Percentiles rank a stretch among this genome's conserved stretches.
phyloP scores from a whole-genome alignment of 2,888 invertebrate species.

The Phorcus lineatus region DNA sequence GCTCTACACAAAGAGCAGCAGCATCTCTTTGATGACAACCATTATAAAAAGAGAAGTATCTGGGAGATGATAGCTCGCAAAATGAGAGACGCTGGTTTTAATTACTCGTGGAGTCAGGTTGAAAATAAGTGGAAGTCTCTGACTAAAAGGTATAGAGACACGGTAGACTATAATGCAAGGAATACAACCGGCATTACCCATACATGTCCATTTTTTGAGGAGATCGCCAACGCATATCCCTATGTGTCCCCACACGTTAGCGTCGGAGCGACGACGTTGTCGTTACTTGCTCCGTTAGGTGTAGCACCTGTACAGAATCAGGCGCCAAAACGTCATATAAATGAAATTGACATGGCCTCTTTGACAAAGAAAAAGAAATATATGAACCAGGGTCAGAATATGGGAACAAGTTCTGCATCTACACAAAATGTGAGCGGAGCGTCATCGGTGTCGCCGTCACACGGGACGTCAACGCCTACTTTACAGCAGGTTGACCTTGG shows the following conservation, averaged over 20 bases:
- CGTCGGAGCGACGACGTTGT: not conserved
- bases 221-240: conserved; percentile 28
- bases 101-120: conserved; percentile 35
- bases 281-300: not conserved
- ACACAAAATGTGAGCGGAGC: not conserved
- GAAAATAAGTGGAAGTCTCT: conserved; percentile 41
- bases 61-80: conserved; percentile 38
- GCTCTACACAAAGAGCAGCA: conserved; percentile 21
- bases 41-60: conserved; percentile 31
- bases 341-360: not conserved
- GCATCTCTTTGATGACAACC: not conserved
- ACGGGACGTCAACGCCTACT: not conserved
- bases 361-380: conserved; percentile 33
- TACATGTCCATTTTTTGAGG: conserved; percentile 33
- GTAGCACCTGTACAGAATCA: not conserved
- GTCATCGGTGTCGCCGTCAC: not conserved
- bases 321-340: not conserved
- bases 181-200: not conserved
- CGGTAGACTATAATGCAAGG: conserved; percentile 25
- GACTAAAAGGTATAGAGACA: conserved; percentile 37
- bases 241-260: conserved; percentile 24
- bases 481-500: not conserved
- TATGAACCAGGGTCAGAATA: not conserved
- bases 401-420: not conserved
- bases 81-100: conserved; percentile 10